Base-by-base conservation (phyloP, 2,888 invertebrate species). In the Agrypnus murinus region DNA sequence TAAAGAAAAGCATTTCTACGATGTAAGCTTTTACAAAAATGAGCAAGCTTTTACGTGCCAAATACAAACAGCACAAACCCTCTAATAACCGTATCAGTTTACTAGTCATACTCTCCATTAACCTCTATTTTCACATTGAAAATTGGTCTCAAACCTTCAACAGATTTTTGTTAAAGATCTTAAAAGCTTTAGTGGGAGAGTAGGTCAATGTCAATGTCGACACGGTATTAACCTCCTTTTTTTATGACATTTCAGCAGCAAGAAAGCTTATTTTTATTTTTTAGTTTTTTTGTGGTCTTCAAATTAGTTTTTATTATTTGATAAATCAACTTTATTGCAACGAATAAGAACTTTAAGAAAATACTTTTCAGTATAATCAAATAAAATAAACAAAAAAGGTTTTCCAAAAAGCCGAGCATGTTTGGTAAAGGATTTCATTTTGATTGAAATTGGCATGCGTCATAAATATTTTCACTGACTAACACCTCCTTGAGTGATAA, bases 71-170 rank as follows among this genome's bases (percentile, higher is more conserved):
- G 43, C 43, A 25, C 25, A 43, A 43, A 43, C 14, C 14, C 12
- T 14, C 43, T 14, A 43, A 43, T 43, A 43, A 43, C 43, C 7
- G 15, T 43, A 43, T 43, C 43, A 15, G 14, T 14, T 43, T 43
- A 43, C 43, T 14, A 15, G 14, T 43, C 14, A 43, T 14, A 43
- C 7, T 43, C 43, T 43, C 43, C 43, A 43, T 43, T 43, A 43
- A 43, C 43, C 43, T 43, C 43, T 43, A 9, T 12, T 43, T 43
- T 43, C 43, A 43, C 43, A 43, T 43, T 15, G 43, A 8, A 43
- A 43, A 15, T 43, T 43, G 43, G 43, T 14, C 43, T 1, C 43
- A 43, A 15, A 15, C 43, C 43, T 43, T 43, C 43, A 43, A 14
- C 15, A 5, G 12, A 5, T 15, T 43, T n/a, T 43, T 1, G 43